Evolutionary conservation across 2,797 vertebrate genomes (phyloP).

Genomic region (Myiotriccus ornatus): DNA sequence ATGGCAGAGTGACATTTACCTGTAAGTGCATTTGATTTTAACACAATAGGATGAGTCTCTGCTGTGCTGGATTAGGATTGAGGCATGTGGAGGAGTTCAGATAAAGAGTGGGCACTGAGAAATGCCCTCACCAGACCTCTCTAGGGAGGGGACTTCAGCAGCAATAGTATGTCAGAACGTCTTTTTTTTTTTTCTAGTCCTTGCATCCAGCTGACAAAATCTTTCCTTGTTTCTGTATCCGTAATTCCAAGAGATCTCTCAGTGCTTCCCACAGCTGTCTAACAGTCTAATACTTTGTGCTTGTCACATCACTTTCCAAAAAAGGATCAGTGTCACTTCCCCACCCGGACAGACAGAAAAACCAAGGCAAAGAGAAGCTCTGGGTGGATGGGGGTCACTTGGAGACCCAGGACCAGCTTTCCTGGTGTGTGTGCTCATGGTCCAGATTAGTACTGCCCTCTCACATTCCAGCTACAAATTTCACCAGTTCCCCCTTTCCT

Average conservation of each 20-base stretch:
- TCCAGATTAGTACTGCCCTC: neutral
- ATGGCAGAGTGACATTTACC: slow-evolving; percentile 64
- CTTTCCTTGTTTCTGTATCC: slow-evolving; percentile 58
- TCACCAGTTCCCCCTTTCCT: neutral
- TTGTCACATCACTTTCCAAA: slow-evolving; percentile 49
- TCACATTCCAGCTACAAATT: neutral
- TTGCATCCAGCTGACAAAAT: slow-evolving; percentile 62
- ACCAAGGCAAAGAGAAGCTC: neutral
- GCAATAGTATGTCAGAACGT: slow-evolving; percentile 56
- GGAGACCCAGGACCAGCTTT: neutral
- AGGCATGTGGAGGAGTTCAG: slow-evolving; percentile 60
- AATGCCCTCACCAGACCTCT: slow-evolving; percentile 61
- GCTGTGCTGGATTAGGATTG: slow-evolving; percentile 62
- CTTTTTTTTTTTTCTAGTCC: neutral
- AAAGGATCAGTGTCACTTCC: slow-evolving; percentile 16
- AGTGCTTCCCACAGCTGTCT: slow-evolving; percentile 61
- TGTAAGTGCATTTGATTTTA: slow-evolving; percentile 63
- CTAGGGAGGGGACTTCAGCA: slow-evolving; percentile 38
- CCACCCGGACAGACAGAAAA: neutral
- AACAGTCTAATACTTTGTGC: slow-evolving; percentile 37
- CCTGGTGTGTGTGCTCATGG: fast-evolving
- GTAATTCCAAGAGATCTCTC: slow-evolving; percentile 64
- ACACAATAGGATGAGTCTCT: slow-evolving; percentile 61
- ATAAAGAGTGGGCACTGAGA: slow-evolving; percentile 66
- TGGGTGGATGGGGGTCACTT: neutral